Evolutionary conservation across 2,888 invertebrate genomes (phyloP).

Genomic region (Drepanosiphum platanoidis): DNA sequence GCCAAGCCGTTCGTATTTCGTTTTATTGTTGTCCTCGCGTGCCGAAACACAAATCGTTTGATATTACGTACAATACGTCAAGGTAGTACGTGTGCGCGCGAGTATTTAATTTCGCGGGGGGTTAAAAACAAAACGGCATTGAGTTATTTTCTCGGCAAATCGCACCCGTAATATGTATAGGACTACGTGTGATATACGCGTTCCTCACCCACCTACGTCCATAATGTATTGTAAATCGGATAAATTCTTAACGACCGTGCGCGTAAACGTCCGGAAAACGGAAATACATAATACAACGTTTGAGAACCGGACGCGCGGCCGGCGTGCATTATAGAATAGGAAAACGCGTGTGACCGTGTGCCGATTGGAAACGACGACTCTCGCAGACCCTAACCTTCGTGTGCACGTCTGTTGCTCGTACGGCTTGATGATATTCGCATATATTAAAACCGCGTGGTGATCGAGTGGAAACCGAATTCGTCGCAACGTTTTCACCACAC

Average conservation of each 20-base stretch:
- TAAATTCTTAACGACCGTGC: not conserved
- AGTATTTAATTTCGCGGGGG: too few species aligned
- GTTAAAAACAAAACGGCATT: too few species aligned
- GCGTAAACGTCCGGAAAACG: not conserved
- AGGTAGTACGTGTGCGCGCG: too few species aligned
- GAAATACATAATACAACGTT: not conserved
- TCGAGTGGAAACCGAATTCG: slow-evolving; percentile 20
- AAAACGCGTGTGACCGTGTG: not conserved
- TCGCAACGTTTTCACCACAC: slow-evolving; percentile 11
- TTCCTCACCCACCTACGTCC: too few species aligned
- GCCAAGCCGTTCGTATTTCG: not conserved
- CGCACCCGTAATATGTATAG: too few species aligned
- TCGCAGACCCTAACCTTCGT: not conserved
- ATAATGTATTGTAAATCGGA: not conserved
- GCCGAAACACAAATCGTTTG: too few species aligned
- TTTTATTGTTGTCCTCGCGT: too few species aligned
- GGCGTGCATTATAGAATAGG: slow-evolving; percentile 5
- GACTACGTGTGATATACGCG: too few species aligned
- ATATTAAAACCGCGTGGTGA: slow-evolving; percentile 16
- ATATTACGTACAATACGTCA: too few species aligned
- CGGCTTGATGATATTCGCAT: not conserved
- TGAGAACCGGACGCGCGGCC: not conserved
- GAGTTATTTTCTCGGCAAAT: too few species aligned
- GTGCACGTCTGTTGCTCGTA: not conserved
- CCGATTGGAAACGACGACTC: not conserved